phyloP scores from a whole-genome alignment of 2,888 invertebrate genomes.

The Pyrgus malvae region DNA sequence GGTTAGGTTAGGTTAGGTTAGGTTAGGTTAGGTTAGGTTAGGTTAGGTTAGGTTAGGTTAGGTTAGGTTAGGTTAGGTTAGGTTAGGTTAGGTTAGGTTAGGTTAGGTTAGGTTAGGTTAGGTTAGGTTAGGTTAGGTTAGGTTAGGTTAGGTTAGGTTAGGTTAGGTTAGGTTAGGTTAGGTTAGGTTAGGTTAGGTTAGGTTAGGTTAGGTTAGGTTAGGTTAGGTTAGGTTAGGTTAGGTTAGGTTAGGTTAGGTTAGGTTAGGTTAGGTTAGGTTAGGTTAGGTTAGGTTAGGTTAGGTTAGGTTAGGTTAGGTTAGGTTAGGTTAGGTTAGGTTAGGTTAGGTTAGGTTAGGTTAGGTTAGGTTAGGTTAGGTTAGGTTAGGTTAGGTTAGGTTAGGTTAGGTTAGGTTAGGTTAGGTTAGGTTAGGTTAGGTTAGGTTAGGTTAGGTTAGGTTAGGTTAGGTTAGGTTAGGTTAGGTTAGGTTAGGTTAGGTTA shows the following conservation, averaged over 20 bases:
- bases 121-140: constrained; percentile 36
- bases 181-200: constrained; percentile 36
- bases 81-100: constrained; percentile 25
- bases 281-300: constrained; percentile 28
- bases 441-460: constrained; percentile 24
- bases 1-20: constrained; percentile 36
- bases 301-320: constrained; percentile 36
- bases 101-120: constrained; percentile 36
- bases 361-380: constrained; percentile 41
- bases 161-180: constrained; percentile 36
- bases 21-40: constrained; percentile 19
- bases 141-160: constrained; percentile 30
- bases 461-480: constrained; percentile 7
- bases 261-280: constrained; percentile 11
- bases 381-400: constrained; percentile 41
- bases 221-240: constrained; percentile 17
- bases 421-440: constrained; percentile 27
- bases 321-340: constrained; percentile 40
- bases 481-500: constrained; percentile 30
- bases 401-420: constrained; percentile 33
- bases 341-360: constrained; percentile 39
- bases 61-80: constrained; percentile 35
- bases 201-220: constrained; percentile 37
- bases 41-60: constrained; percentile 31
- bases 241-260: constrained; percentile 8